Evolutionary conservation across 1,140 invertebrate species (phyloP).

Genomic region (Conus ventricosus): DNA sequence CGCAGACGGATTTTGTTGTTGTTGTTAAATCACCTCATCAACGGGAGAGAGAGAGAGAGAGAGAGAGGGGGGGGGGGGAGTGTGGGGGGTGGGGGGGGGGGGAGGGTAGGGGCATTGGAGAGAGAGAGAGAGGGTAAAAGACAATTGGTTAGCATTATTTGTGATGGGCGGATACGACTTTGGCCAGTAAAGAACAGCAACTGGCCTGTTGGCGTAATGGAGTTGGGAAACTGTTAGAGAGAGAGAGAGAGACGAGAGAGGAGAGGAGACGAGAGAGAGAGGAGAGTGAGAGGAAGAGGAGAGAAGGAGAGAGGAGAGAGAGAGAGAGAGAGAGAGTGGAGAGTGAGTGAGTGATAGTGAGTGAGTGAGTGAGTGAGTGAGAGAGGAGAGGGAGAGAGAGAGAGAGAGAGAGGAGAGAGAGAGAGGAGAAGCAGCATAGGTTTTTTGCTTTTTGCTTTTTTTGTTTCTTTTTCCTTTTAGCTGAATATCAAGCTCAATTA

Average conservation of each 20-base stretch:
- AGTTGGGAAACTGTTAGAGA: no score
- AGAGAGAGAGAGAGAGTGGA: neutral
- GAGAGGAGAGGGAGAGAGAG: neutral
- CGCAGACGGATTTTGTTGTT: no score
- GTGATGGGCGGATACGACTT: no score
- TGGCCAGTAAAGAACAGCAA: no score
- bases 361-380: no score
- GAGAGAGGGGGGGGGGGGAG: neutral
- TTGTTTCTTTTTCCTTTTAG: no score
- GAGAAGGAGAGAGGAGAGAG: neutral
- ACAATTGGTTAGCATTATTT: no score
- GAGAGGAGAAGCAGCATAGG: neutral
- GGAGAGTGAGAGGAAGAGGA: neutral
- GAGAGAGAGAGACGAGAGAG: constrained; percentile 4
- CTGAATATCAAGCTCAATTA: no score
- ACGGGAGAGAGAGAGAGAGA: neutral
- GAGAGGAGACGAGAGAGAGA: neutral
- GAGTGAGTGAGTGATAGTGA: neutral
- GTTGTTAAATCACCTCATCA: no score
- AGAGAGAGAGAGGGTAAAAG: neutral
- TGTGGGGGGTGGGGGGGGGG: neutral
- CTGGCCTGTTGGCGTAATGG: no score
- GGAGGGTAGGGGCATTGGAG: neutral
- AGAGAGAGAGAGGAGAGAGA: constrained; percentile 13
- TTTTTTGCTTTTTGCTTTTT: neutral